Base-by-base conservation (phyloP, 2,113 vertebrate species). In the Nasalis larvatus region DNA sequence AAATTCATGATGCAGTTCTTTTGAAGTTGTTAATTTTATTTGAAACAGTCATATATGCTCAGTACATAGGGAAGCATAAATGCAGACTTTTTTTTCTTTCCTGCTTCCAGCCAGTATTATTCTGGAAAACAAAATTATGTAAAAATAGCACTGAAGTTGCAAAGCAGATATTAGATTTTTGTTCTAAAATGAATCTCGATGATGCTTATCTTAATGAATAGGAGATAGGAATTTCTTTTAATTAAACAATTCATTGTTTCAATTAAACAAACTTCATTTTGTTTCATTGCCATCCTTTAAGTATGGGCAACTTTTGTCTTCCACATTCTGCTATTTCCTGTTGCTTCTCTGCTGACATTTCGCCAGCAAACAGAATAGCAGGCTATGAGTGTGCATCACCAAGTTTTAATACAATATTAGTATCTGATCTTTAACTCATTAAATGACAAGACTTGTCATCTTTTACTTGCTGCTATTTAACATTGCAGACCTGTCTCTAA, bases 391-490 rank as follows among this genome's bases (percentile, higher is more conserved):
- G 25, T 25, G 86, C 32, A 91, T 93, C 10, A 66, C 84, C 98
- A 92, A 95, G 11, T 91, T 97, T 95, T 96, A 98, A 95, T 86
- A 98, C 74, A 91, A 68, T 81, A 73, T 94, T 95, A 96, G 77
- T 95, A 98, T 98, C 91, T 98, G 81, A 96, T 96, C 77, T 96
- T 96, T 92, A 73, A 97, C 92, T 96, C 60, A 89, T 82, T 98
- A 96, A 98, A 97, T 97, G 85, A 98, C 97, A 97, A 98, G 95
- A 32, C 30, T 95, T 96, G 88, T 95, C 78, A 93, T 97, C 86
- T 98, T 97, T 97, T 74, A 98, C 97, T 97, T 97, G 91, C 58
- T 96, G 4, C 96, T 97, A 54, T 97, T 98, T 97, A 97, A 97
- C 97, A 98, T 97, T 97, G 81, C 63, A 98, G 78, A 97, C 89